Percentiles rank a stretch among this genome's conserved stretches.
Evolutionary conservation across 2,888 invertebrate genomes (phyloP).

Genomic region (Choreutis nemorana): DNA sequence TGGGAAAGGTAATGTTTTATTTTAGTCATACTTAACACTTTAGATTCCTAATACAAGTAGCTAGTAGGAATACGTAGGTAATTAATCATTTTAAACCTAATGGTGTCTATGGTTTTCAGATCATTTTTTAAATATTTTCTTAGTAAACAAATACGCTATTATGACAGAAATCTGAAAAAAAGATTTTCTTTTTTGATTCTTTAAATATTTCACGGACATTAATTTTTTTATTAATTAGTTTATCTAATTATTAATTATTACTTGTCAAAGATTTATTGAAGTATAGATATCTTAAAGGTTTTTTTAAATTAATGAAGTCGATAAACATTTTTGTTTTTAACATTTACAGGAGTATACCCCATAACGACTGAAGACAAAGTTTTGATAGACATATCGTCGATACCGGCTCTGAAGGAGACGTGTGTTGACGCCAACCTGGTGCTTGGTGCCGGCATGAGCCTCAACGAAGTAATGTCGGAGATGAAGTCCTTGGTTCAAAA

Average conservation of each 20-base stretch:
- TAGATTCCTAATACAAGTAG: no score
- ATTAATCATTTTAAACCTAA: no score
- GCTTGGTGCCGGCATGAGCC: conserved; percentile 66
- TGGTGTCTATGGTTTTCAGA: no score
- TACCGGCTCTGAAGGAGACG: conserved; percentile 52
- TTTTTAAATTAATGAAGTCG: not conserved
- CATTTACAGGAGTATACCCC: conserved; percentile 54
- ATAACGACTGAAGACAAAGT: conserved; percentile 40
- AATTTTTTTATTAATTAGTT: not conserved
- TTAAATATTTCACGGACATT: not conserved
- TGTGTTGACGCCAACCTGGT: conserved; percentile 43
- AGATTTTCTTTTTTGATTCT: no score
- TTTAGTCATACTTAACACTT: no score
- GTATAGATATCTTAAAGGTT: no score
- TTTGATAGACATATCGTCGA: conserved; percentile 69
- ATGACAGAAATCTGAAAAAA: no score
- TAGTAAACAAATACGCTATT: no score
- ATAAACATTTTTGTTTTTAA: not conserved
- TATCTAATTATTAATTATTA: not conserved
- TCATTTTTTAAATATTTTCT: no score
- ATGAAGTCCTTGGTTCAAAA: conserved; percentile 37
- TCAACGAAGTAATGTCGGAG: conserved; percentile 62
- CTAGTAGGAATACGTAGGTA: no score
- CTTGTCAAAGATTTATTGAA: no score
- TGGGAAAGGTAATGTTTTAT: conserved; percentile 71